Percentiles rank a stretch among this genome's conserved stretches.
Evolutionary conservation across 2,888 invertebrate genomes (phyloP).

Genomic region (Hoplodrina ambigua): DNA sequence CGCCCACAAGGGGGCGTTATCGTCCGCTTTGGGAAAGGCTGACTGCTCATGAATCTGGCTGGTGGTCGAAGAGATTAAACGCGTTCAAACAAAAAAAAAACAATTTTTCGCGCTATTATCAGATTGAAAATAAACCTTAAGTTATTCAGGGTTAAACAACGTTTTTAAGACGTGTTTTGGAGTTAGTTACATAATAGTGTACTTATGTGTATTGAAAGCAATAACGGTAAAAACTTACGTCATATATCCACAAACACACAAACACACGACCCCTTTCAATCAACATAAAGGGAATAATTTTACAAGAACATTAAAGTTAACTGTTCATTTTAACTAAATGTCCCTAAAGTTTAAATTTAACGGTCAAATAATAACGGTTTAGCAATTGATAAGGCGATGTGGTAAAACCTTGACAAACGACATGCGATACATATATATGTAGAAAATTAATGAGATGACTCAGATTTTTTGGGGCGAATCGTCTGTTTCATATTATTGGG

Average conservation of each 20-base stretch:
- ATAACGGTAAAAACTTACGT: neutral
- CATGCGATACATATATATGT: conserved; percentile 8
- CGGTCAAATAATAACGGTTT: conserved; percentile 54
- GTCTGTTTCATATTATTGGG: neutral
- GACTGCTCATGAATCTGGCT: no score
- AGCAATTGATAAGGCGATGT: conserved; percentile 30
- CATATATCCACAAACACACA: conserved; percentile 1
- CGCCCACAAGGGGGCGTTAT: no score
- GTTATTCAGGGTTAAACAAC: no score
- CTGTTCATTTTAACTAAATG: conserved; percentile 27
- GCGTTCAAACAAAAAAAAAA: no score
- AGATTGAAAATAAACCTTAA: no score
- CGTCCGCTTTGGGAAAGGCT: no score
- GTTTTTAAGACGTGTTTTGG: no score
- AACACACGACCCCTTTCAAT: neutral
- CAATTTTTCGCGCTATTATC: no score
- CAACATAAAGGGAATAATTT: conserved; percentile 19
- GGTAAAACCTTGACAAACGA: conserved; percentile 33
- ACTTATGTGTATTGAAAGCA: no score
- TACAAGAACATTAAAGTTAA: conserved; percentile 21
- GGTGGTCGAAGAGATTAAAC: no score
- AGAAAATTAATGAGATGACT: conserved; percentile 43
- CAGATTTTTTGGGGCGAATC: conserved; percentile 16
- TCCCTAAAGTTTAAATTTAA: conserved; percentile 57
- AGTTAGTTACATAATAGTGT: no score